Evolutionary conservation across 2,113 vertebrate species (phyloP).

Genomic region (Dromas ardeola): DNA sequence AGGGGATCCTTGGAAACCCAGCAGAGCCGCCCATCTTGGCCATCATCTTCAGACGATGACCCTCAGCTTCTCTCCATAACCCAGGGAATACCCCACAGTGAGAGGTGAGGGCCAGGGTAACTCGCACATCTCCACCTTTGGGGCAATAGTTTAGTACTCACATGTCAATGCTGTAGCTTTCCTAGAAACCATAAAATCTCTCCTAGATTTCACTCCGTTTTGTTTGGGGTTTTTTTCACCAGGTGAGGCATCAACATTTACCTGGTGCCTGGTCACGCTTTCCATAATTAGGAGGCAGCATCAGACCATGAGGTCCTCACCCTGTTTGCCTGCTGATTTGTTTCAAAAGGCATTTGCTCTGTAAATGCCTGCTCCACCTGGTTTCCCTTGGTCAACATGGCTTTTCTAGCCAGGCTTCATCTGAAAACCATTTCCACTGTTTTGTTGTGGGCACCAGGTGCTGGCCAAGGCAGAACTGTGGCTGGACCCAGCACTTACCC

Average conservation of each 20-base stretch:
- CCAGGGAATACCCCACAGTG: not conserved
- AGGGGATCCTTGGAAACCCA: not conserved
- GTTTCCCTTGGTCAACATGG: not conserved
- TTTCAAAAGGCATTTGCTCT: conserved; percentile 4
- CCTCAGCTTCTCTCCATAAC: not conserved
- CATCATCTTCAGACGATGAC: not conserved
- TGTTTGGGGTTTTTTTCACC: rapidly evolving
- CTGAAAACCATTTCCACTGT: not conserved
- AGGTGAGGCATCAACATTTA: not conserved
- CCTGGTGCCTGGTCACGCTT: not conserved
- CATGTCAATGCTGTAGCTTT: not conserved
- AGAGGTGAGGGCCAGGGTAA: not conserved
- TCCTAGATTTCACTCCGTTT: not conserved
- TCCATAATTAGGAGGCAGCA: not conserved
- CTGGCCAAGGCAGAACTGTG: not conserved
- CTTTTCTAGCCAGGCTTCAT: not conserved
- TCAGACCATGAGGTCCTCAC: not conserved
- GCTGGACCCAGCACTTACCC: not conserved
- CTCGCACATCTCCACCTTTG: not conserved
- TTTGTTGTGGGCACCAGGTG: not conserved
- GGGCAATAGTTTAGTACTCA: not conserved
- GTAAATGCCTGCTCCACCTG: not conserved
- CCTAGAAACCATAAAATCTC: conserved; percentile 8
- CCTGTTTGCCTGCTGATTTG: not conserved
- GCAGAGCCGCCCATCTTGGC: not conserved